A percentile compares a stretch with the other conserved stretches of the same genome.
phyloP scores from a whole-genome alignment of 2,113 vertebrate genomes.

The Eretmochelys imbricata region DNA sequence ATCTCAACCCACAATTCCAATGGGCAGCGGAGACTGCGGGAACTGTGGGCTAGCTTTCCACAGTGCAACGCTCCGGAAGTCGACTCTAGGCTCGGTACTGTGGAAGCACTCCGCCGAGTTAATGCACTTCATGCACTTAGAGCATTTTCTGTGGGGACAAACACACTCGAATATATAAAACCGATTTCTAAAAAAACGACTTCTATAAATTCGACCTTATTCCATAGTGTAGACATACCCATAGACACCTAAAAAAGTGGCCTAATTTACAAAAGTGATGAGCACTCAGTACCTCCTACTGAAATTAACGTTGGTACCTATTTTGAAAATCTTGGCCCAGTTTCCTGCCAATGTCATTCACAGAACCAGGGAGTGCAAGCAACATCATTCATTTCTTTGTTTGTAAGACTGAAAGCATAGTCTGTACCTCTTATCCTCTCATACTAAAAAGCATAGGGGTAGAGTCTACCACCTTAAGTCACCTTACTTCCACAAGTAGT shows the following conservation, averaged over 20 bases:
- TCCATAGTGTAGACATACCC: no score
- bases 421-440: rapidly evolving
- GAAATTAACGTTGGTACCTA: not conserved
- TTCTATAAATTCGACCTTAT: no score
- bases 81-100: no score
- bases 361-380: not conserved
- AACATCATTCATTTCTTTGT: not conserved
- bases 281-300: not conserved
- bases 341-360: not conserved
- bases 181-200: no score
- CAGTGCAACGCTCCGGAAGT: no score
- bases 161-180: no score
- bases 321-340: not conserved
- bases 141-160: no score
- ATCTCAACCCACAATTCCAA: no score
- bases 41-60: no score
- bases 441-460: not conserved
- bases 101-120: no score
- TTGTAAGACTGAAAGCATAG: not conserved
- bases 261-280: not conserved
- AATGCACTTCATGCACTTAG: no score
- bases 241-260: not conserved
- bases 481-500: not conserved
- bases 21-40: no score
- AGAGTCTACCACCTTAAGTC: not conserved